Base-by-base conservation (phyloP, 2,113 vertebrate species). In the Toxotes jaculatrix region DNA sequence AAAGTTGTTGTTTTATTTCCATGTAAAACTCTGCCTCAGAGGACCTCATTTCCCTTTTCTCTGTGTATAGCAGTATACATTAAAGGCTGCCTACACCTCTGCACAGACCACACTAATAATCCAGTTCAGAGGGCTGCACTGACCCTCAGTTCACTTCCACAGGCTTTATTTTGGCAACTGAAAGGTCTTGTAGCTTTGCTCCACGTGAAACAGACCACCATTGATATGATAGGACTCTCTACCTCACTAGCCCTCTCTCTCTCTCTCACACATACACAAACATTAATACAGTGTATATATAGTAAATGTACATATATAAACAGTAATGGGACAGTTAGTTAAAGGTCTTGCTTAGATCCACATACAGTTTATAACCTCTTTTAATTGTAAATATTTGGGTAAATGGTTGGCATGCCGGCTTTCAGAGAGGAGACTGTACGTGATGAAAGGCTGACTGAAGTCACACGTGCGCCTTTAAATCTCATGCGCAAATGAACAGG, bases 361-460 rank as follows among this genome's bases (percentile, higher is more conserved):
- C 75, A 82, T 88, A 65, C 56, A 86, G 67, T 91, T 88, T 87
- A 79, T 91, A 83, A 84, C 62, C 61, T 72, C 85, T 86, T 87
- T 84, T 84, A 82, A 89, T 81, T 12, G 90, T 91, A 90, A 94
- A 94, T 93, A 93, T 94, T 93, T 93, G 79, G 80, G 63, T 88
- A 80, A 83, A 94, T 80, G 88, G 78, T 88, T 83, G n/a, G 68
- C 85, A 61, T 42, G 79, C 78, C 62, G 23, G 75, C 71, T 53
- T 78, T 88, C 64, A 85, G 77, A 88, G 79, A 80, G 61, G 17
- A 83, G 67, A 85, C 75, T 91, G 75, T 86, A 63, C 21, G 42
- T 36, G 85, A 87, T 92, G 86, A 93, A 93, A 93, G 87, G 74
- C 76, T 17, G 84, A 86, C 85, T 86, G 77, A 79, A 80, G 73